Conservation (phyloP, 30 jellyfish, hydroid and myxozoan species). For the Aurelia sp. region DNA sequence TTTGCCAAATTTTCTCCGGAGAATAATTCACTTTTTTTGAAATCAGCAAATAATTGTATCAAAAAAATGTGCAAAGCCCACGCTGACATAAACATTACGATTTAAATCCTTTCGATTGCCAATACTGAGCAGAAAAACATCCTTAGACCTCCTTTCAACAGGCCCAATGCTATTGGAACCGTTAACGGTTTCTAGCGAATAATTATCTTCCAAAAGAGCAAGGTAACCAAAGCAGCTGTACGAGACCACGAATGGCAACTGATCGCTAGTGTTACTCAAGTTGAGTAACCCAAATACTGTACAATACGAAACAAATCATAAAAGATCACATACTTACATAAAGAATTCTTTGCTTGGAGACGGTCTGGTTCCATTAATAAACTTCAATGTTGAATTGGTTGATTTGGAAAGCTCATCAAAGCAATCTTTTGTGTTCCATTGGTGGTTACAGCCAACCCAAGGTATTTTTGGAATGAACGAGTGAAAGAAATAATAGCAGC, state of each 20-base stretch:
- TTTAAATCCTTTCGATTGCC: no score
- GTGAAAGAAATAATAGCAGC: slow-evolving; percentile 83
- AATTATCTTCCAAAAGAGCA: no score
- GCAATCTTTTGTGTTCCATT: slow-evolving; percentile 81
- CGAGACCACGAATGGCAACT: background rate
- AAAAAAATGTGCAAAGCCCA: no score
- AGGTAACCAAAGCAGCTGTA: background rate
- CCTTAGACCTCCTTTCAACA: no score
- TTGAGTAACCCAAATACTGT: no score
- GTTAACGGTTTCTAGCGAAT: no score
- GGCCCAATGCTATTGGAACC: no score
- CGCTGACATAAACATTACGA: no score
- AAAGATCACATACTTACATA: slow-evolving; percentile 59
- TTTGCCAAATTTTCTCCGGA: no score
- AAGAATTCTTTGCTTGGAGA: slow-evolving; percentile 92
- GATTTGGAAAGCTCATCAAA: slow-evolving; percentile 39
- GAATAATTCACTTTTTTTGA: no score
- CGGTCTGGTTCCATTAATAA: slow-evolving; percentile 22
- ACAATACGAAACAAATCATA: background rate
- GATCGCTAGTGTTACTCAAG: background rate
- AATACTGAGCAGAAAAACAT: no score
- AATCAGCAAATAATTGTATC: no score
- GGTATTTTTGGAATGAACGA: slow-evolving; percentile 77
- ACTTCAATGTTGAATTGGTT: background rate
- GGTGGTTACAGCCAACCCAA: slow-evolving; percentile 84